Evolutionary conservation across 2,113 vertebrate species (phyloP), one percentile per base, ranked within the genome.

Genomic region (Cavia porcellus): DNA sequence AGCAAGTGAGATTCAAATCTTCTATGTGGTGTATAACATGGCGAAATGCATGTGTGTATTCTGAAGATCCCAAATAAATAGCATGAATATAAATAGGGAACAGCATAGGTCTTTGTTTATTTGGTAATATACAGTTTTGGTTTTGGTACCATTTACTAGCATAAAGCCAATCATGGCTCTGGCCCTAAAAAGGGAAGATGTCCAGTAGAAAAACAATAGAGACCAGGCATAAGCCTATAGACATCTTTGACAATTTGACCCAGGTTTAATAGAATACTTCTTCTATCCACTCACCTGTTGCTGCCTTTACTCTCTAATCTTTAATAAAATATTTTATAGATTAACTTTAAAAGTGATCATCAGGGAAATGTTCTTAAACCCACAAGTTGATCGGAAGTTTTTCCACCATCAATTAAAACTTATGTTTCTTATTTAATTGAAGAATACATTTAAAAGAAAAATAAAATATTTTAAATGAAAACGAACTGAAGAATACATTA

Each of bases 141-240:
- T 17, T 86, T 79, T 55, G 45, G 20, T 38, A 32, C 68, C 61
- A 52, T 59, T 70, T 91, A 52, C 14, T 28, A 81, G 38, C 42
- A 32, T 52, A 14, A 8, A 15, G 19, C 14, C 52, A 68, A 30
- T 8, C 32, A 72, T 22, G 89, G 62, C 57, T 92, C 50, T 2
- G n/a, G 4, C 8, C 59, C 5, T 45, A 25, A 59, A 61, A 61
- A 25, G 20, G 32, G 24, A 13, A 13, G 11, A n/a, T 4, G 45
- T 72, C 52, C 74, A 20, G 25, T 38, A 57, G 14, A 22, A 90
- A 85, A 95, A 93, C 25, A 77, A 59, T 9, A 89, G 75, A 96
- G 12, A 61, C 24, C 14, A 5, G 47, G 61, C 5, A 7, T 86
- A 66, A 32, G 42, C 12, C 62, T 15, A n/a, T 1, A n/a, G 42